Evolutionary conservation across 2,113 vertebrate genomes (phyloP), one percentile per base, ranked within the genome.

Genomic region (Protobothrops mucrosquamatus): DNA sequence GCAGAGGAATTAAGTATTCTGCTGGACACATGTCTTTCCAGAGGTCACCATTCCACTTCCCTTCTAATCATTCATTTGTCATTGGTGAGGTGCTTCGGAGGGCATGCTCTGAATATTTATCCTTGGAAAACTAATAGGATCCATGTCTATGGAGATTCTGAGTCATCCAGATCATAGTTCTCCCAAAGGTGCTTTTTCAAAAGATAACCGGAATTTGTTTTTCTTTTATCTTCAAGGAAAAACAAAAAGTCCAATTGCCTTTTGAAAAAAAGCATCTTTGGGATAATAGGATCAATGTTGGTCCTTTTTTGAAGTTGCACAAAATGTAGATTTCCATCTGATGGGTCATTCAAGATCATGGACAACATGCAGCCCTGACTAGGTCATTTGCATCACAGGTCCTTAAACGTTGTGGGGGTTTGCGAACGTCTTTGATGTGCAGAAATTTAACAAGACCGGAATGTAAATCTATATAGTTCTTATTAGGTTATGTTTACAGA

Each of bases 401-500:
- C 54, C 94, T 96, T 96, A 93, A 95, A 95, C 20, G 3, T 24
- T 34, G 39, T 7, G 6, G 29, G 51, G 51, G 8, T 87, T 69
- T 69, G n/a, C 88, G 23, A 85, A 52, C n/a, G 9, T 92, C 51
- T 46, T 69, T 89, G 88, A 93, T 59, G 61, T 90, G 56, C 43
- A 96, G 95, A 95, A 96, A 96, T 94, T 96, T 97, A 96, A 95
- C 97, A 96, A 98, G 97, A 98, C 98, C 97, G 98, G 98, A 98
- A 98, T 98, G 98, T 99, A 99, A 99, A 99, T 98, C 98, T 98
- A 98, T 99, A 98, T 98, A 98, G 98, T 99, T 99, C 98, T 98
- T 99, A 99, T 98, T 98, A 99, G 99, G 99, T 99, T 98, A 99
- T 99, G 98, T 99, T 99, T 99, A 99, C 99, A 99, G 99, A 99